Conservation (phyloP, 2,888 invertebrate species). For the Phasia obesa region DNA sequence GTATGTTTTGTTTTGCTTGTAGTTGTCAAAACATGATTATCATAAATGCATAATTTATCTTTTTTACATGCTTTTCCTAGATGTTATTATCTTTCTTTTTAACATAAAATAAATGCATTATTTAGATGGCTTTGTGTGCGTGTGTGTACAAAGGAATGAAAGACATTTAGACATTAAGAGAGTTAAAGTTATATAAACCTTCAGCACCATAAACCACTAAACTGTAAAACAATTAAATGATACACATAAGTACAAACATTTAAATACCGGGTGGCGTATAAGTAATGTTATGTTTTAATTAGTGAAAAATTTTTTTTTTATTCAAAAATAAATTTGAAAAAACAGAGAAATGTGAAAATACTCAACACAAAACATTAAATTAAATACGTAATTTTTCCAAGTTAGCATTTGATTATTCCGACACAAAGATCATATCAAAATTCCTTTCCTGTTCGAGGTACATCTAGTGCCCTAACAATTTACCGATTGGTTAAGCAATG, state of each 20-base stretch:
- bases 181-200: slow-evolving; percentile 22
- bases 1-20: slow-evolving; percentile 1
- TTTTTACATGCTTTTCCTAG: not conserved
- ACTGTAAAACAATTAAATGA: slow-evolving; percentile 34
- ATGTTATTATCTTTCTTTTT: not conserved
- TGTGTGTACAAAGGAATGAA: not conserved
- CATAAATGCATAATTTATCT: slow-evolving; percentile 38
- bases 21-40: slow-evolving; percentile 36
- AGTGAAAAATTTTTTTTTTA: too few relatives aligned
- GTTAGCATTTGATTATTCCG: too few relatives aligned
- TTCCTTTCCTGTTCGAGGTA: too few relatives aligned
- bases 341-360: too few relatives aligned
- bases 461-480: too few relatives aligned
- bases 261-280: too few relatives aligned
- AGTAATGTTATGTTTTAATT: too few relatives aligned
- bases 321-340: too few relatives aligned
- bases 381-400: too few relatives aligned
- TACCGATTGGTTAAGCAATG: too few relatives aligned
- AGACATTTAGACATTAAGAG: slow-evolving; percentile 30
- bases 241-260: not conserved
- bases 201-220: slow-evolving; percentile 57
- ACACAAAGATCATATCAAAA: too few relatives aligned
- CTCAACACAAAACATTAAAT: too few relatives aligned
- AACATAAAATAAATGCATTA: slow-evolving; percentile 24
- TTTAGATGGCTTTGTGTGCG: not conserved